phyloP scores from a whole-genome alignment of 37 sponge, comb jelly and placozoan species.

The Beroe forskalii region DNA sequence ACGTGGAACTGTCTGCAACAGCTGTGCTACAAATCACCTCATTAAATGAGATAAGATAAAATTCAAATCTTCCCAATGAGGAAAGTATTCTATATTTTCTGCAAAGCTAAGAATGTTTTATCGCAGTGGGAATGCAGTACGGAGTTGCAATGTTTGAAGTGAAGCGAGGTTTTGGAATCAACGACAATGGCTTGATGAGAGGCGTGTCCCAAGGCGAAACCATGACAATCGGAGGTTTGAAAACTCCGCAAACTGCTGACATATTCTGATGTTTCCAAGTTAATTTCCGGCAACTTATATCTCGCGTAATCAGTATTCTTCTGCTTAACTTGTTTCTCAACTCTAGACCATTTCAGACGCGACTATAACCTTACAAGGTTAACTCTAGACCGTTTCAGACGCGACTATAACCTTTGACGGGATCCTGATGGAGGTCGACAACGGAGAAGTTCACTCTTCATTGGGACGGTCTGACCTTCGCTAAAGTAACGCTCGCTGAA shows the following conservation, averaged over 20 bases:
- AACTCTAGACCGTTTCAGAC: background rate
- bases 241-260: background rate
- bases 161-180: slow-evolving; percentile 21
- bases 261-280: too few relatives aligned
- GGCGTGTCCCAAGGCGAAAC: background rate
- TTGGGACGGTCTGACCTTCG: background rate
- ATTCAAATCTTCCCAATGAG: too few relatives aligned
- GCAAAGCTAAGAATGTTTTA: too few relatives aligned
- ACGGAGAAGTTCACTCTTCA: background rate
- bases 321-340: too few relatives aligned
- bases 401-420: background rate
- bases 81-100: too few relatives aligned
- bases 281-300: too few relatives aligned
- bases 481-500: background rate
- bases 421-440: background rate
- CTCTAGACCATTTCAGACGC: background rate
- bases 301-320: too few relatives aligned
- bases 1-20: too few relatives aligned
- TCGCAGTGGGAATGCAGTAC: background rate
- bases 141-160: background rate
- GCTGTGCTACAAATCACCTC: too few relatives aligned
- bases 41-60: too few relatives aligned
- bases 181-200: slow-evolving; percentile 11
- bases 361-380: background rate
- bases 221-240: background rate